Base-by-base conservation (phyloP, 2,888 invertebrate genomes). In the Ormyrus labotus region DNA sequence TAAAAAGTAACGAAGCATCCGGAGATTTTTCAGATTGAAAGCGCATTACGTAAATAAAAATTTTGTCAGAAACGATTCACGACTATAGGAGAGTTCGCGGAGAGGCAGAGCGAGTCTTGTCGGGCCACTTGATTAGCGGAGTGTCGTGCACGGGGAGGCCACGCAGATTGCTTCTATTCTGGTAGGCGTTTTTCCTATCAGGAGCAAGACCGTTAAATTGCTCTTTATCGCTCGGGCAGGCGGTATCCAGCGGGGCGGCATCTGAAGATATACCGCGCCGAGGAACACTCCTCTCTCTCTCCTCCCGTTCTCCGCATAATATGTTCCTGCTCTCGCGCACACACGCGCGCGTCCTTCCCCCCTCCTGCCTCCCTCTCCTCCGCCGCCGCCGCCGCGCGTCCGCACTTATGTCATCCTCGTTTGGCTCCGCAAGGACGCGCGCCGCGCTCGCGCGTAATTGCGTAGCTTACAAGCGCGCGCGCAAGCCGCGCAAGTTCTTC, bases 131-230 rank as follows among this genome's bases (percentile, higher is more conserved):
- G 34, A 34, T 34, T 34, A 34, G 48, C 55, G 47, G n/a, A n/a
- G 53, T n/a, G 53, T 19, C 45, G n/a, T 48, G 9, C 19, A 19
- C 10, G 57, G 64, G 34, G 11, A 67, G 5, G 55, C 13, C 34
- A 34, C 34, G 11, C 47, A 81, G 73, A 73, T 69, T 73, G 77
- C 84, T 84, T 87, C 85, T 88, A 87, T 88, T 87, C 82, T 82
- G 84, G 88, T 87, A 88, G 88, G 88, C 88, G 88, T 88, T 85
- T 88, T 87, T 85, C 86, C 84, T 87, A 87, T 88, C 88, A 85
- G 86, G 83, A 86, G 84, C 88, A 87, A 88, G 88, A 87, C 86
- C 86, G 86, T 87, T 67, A 86, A 86, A 87, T 86, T 85, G 84
- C 85, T 86, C 87, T 85, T 85, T 87, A 87, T 87, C 87, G 75